Evolutionary conservation across 2,888 invertebrate genomes (phyloP), one percentile per base, ranked within the genome.

Genomic region (Apodemia duryi): DNA sequence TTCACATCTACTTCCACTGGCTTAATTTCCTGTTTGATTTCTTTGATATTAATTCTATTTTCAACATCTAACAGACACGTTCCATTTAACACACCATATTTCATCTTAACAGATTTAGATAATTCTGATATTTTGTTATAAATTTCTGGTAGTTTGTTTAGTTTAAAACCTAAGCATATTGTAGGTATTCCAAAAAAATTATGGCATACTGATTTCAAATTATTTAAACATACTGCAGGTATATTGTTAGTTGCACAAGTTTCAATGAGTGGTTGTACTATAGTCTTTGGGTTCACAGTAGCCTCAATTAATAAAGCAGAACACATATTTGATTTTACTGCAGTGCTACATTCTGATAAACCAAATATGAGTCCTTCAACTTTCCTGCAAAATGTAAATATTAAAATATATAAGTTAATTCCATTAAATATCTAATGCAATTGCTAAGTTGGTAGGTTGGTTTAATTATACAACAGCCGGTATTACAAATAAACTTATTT

Each of bases 191-290:
- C 91, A 79, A 91, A 90, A 69, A 81, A 74, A 0, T 46, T 66
- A 54, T 73, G 67, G 67, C 80, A 76, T 0, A 77, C 67, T 69
- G 76, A 76, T 67, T 81, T 85, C 5, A 93, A 75, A 60, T 80
- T 79, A 63, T 75, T 74, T n/a, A 92, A 70, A 71, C 92, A 90
- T 9, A 92, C 65, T 28, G 85, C 70, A 29, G 92, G 88, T 64
- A 91, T 71, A 60, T 78, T 71, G 7, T 73, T 75, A 6, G 73
- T 67, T 28, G 69, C 70, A 65, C 92, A 90, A 65, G 81, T 73
- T 70, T 85, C 84, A 32, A 92, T 71, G 2, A 91, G 66, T 62
- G 92, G 86, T 63, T 88, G 88, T 5, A 93, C 78, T 72, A 93
- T 81, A 6, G 83, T 74, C 68, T 76, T 79, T 41, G 92, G 91